Base-by-base conservation (phyloP, 2,113 vertebrate genomes). In the Etheostoma cragini region DNA sequence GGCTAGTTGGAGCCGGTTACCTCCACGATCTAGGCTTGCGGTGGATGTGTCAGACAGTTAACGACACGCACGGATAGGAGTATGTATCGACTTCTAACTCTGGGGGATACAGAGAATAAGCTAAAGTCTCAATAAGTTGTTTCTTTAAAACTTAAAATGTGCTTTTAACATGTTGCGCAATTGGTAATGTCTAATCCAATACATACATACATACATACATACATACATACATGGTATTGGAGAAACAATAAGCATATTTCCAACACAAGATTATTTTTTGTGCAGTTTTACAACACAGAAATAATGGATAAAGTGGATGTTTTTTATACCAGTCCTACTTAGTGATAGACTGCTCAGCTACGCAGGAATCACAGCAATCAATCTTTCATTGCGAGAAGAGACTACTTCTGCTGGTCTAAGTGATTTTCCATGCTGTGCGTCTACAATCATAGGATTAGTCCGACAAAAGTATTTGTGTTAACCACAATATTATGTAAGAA, bases 241-340 rank as follows among this genome's bases (percentile, higher is more conserved):
- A 35, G 21, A 62, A 22, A 50, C 5, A n/a, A 5, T 11, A 42
- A 35, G 30, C 16, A 4, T 8, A 1, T 24, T 49, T 47, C 14
- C 54, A 68, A 45, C 42, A 4, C 5, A 21, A 42, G n/a, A 54
- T 33, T 6, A 26, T 30, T 65, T 65, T 71, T 6, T 30, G 8
- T 71, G 49, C 66, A 24, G 30, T 62, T 70, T 69, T 70, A 14
- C 46, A 61, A 8, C 33, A n/a, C n/a, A n/a, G n/a, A n/a, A n/a
- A n/a, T n/a, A n/a, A n/a, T n/a, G n/a, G n/a, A n/a, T 53, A 13
- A 61, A 70, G 65, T 52, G 72, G 33, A 38, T 38, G 8, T 21
- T 64, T 63, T 73, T 73, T 24, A 26, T 57, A 4, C 30, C 26
- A 38, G n/a, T 53, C 21, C 6, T 54, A 73, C 52, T 64, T 15